Percentiles rank a stretch among this genome's conserved stretches.
Evolutionary conservation across 2,113 vertebrate species (phyloP).

Genomic region (Macroglossus sobrinus): DNA sequence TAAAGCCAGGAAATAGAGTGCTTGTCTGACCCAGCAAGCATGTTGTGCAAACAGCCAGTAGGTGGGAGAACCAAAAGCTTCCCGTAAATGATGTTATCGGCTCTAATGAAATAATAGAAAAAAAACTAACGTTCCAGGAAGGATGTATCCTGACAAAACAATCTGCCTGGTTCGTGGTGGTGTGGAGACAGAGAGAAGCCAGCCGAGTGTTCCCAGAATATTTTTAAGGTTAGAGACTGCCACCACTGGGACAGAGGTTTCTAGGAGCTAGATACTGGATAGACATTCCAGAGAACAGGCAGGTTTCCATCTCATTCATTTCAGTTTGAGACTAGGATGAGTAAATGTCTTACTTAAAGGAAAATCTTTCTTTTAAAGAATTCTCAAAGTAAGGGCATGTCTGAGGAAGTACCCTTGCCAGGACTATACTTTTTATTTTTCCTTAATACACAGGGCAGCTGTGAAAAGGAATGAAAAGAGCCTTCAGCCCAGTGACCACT

Average conservation of each 20-base stretch:
- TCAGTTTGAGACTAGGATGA: neutral
- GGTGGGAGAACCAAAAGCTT: neutral
- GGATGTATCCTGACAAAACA: neutral
- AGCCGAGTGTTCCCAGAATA: neutral
- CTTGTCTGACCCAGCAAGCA: neutral
- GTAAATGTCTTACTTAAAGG: neutral
- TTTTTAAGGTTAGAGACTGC: neutral
- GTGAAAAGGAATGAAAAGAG: neutral
- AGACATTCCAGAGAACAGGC: neutral
- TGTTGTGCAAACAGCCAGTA: neutral
- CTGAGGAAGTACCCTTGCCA: neutral
- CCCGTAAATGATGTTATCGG: neutral
- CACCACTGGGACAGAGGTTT: neutral
- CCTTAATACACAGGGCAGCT: neutral
- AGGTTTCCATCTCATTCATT: neutral
- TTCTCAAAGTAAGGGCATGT: neutral
- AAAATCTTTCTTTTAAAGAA: neutral
- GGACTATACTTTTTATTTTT: neutral
- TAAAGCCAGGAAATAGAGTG: neutral
- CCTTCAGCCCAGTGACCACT: neutral
- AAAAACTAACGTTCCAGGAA: neutral
- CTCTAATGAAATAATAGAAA: neutral
- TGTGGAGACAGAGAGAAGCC: neutral
- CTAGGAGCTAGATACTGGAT: neutral
- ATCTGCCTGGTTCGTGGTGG: neutral